A percentile compares a stretch with the other conserved stretches of the same genome.
Evolutionary conservation across 2,888 invertebrate genomes (phyloP).

Genomic region (Shargacucullia verbasci): DNA sequence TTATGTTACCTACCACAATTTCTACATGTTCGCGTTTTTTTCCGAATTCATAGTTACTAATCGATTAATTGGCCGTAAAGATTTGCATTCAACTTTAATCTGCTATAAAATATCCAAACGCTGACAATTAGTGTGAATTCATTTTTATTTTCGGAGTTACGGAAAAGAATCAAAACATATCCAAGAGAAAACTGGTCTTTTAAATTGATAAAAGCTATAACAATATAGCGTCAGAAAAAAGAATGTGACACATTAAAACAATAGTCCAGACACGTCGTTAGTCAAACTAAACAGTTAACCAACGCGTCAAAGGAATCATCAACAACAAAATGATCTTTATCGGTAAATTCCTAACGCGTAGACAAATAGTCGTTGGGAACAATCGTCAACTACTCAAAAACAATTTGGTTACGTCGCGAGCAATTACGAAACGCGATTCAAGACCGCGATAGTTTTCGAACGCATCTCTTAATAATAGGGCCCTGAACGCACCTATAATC

Average conservation of each 20-base stretch:
- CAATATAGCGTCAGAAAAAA: slow-evolving; percentile 25
- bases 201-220: slow-evolving; percentile 33
- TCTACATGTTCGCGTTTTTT: no score
- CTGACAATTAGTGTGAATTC: slow-evolving; percentile 31
- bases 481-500: slow-evolving; percentile 74
- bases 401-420: slow-evolving; percentile 84
- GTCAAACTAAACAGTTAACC: slow-evolving; percentile 57
- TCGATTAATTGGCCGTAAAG: slow-evolving; percentile 53
- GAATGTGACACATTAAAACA: slow-evolving; percentile 53
- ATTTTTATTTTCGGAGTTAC: slow-evolving; percentile 30
- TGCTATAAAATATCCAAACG: slow-evolving; percentile 41
- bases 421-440: slow-evolving; percentile 85
- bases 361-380: slow-evolving; percentile 87
- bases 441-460: slow-evolving; percentile 79
- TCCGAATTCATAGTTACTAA: slow-evolving; percentile 30
- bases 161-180: slow-evolving; percentile 20
- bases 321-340: slow-evolving; percentile 78
- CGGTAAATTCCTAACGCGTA: slow-evolving; percentile 76
- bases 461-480: slow-evolving; percentile 86
- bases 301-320: slow-evolving; percentile 77
- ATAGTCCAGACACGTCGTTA: slow-evolving; percentile 53
- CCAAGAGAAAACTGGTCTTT: slow-evolving; percentile 24
- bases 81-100: slow-evolving; percentile 34
- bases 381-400: slow-evolving; percentile 86
- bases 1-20: no score